Evolutionary conservation across 2,797 vertebrate genomes (phyloP).

Genomic region (Lophius americanus): DNA sequence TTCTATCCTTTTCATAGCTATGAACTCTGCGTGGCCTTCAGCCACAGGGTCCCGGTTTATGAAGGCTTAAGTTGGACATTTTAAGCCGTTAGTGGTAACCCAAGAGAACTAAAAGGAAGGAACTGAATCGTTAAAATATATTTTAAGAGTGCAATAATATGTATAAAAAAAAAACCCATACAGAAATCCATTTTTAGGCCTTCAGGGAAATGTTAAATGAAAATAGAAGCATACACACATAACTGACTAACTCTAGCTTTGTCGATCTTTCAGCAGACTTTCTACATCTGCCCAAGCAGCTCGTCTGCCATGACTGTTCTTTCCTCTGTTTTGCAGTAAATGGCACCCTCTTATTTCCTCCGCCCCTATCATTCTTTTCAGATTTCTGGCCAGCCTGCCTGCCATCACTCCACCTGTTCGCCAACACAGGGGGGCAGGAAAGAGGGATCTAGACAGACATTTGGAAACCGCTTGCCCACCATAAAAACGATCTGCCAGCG

Average conservation of each 20-base stretch:
- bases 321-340: constrained; percentile 45
- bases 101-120: constrained; percentile 10
- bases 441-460: constrained; percentile 68
- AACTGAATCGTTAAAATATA: neutral
- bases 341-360: constrained; percentile 26
- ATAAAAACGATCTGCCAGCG: constrained; percentile 60
- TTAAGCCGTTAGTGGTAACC: constrained; percentile 38
- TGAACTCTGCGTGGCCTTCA: constrained; percentile 74
- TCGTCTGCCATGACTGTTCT: constrained; percentile 46
- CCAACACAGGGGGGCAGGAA: constrained; percentile 74
- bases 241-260: neutral
- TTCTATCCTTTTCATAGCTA: constrained; percentile 76
- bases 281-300: constrained; percentile 45
- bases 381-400: constrained; percentile 67
- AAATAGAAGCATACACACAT: neutral
- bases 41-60: constrained; percentile 59
- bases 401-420: constrained; percentile 79
- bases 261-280: constrained; percentile 6
- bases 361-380: constrained; percentile 38
- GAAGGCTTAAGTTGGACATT: constrained; percentile 48
- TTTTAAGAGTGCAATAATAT: constrained; percentile 6
- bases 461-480: constrained; percentile 64
- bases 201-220: neutral
- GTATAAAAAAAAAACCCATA: constrained; percentile 1
- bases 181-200: constrained; percentile 7